Evolutionary conservation across 1,140 invertebrate genomes (phyloP), one percentile per base, ranked within the genome.

Genomic region (Sminthurinus signatus): DNA sequence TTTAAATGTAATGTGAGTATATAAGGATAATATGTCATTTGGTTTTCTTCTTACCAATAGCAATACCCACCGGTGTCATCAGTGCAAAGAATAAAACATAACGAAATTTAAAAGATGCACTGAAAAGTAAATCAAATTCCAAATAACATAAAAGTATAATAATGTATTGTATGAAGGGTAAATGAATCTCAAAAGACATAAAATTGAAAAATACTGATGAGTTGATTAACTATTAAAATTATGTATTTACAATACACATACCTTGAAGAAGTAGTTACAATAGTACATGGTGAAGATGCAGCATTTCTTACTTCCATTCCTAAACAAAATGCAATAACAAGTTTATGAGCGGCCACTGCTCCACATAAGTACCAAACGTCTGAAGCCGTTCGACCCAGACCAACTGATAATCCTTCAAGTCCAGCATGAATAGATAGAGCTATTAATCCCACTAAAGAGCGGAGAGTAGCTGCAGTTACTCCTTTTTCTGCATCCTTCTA

Each of bases 351-450:
- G 0, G 83, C 81, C 5, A 88, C 82, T 4, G 86, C 88, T 3
- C 80, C 84, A 3, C 88, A 76, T 0, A 91, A 75, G 27, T 88
- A 78, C 48, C 88, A 78, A 75, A 89, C 86, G 78, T 86, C 80
- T 1, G 80, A 72, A 36, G 80, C 68, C 8, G 67, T 51, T 14
- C 61, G 39, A 14, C 70, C 70, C 31, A 93, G 76, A 1, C 90
- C 90, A 72, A 93, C 87, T 1, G 89, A 88, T 31, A 93, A 74
- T 42, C 90, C 89, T 77, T 93, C 90, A 27, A 93, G 80, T 2
- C 88, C 74, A 17, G 88, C 85, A 72, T 90, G 89, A 42, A 90
- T 76, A 3, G 87, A 86, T 8, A 92, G 76, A 0, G 89, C 89
- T 8, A 85, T 60, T 17, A 67, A 46, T 21, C 65, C 64, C 2